Evolutionary conservation across 2,113 vertebrate genomes (phyloP), one percentile per base, ranked within the genome.

Genomic region (Sarotherodon lohbergeri): DNA sequence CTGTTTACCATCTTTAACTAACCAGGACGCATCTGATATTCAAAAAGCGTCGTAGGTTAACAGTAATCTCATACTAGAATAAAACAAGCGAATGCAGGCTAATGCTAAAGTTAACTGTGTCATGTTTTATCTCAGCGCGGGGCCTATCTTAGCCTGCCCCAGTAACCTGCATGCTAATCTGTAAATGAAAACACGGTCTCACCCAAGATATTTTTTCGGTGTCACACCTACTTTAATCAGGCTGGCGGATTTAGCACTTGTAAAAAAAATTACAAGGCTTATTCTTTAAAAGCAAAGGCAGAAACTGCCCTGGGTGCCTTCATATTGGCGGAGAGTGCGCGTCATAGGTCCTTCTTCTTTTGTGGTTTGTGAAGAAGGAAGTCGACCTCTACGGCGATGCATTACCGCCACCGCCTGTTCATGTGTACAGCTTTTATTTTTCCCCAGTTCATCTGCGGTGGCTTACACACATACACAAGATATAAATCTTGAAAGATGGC

Each of bases 191-290:
- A 24, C 57, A 41, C 19, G n/a, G 5, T 14, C 95, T 95, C 83
- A 96, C 96, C 96, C 95, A 94, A 89, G 92, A 95, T 96, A 91
- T 89, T 83, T 78, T 89, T 89, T 94, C 89, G 94, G 92, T 87
- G 95, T 94, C 89, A 94, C 94, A 95, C 96, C 95, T 95, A 95
- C 92, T 95, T 95, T 83, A 90, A 91, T 91, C 91, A 86, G 86
- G 87, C 85, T n/a, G 55, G 52, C 54, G 90, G 91, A 88, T 83
- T 90, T 48, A 89, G 73, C 85, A 27, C 86, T 85, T 90, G 56
- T 66, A 43, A 55, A 93, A 93, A 52, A 93, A 94, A 90, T 84
- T 85, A 93, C 81, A 90, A 87, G 63, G 85, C 80, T 93, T 94
- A 94, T 81, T 94, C 80, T 91, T 89, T 93, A 48, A 91, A 92